These are phyloP conservation scores for Mactra quadrangularis DNA, from an alignment of 1,140 invertebrate genomes.

Conservation along the genomic window DNA sequence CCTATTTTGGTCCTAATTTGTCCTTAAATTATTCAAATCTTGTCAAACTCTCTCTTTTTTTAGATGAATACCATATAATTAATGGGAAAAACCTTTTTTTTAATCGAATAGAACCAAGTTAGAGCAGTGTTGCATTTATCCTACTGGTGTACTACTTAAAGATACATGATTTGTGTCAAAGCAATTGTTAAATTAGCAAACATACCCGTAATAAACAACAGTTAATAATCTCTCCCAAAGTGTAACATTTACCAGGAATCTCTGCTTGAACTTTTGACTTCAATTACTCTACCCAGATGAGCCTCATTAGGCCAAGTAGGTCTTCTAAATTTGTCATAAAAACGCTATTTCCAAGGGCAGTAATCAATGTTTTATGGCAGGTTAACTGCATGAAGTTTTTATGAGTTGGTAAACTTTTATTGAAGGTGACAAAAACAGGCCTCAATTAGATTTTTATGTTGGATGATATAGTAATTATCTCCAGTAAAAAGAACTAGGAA, in stretches of 20 bases:
- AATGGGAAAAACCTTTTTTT: too few species aligned
- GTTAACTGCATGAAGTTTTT: conserved; percentile 44
- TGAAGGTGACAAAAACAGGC: conserved; percentile 52
- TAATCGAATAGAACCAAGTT: too few species aligned
- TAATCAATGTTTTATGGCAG: conserved; percentile 28
- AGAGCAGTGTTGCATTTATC: too few species aligned
- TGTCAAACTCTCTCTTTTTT: too few species aligned
- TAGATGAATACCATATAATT: too few species aligned
- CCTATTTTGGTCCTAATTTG: too few species aligned
- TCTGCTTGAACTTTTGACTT: conserved; percentile 53
- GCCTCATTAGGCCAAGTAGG: conserved; percentile 33
- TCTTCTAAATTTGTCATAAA: conserved; percentile 45
- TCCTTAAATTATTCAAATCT: too few species aligned
- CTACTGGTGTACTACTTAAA: too few species aligned
- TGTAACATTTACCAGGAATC: conserved; percentile 30
- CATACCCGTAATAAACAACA: conserved; percentile 25
- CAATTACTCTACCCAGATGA: conserved; percentile 20
- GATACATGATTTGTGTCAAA: too few species aligned
- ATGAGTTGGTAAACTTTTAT: conserved; percentile 41
- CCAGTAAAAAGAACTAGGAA: background rate
- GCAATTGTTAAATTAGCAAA: too few species aligned
- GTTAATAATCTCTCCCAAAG: conserved; percentile 21
- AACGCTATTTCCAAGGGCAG: conserved; percentile 24
- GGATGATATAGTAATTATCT: conserved; percentile 32
- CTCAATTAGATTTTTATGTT: background rate